Conservation (phyloP, 2,888 invertebrate species). For the Eustalomyia histrio region DNA sequence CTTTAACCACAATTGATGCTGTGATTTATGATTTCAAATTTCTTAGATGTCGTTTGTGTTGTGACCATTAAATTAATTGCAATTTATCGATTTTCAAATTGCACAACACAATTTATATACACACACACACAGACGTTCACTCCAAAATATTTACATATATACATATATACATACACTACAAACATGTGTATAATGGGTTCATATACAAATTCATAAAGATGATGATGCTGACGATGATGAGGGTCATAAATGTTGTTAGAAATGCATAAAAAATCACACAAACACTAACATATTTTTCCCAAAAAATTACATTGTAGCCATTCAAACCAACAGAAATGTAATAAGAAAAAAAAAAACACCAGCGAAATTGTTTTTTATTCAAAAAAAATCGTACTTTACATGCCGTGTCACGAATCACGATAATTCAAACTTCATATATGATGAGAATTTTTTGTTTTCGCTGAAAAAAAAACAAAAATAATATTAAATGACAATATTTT, state of each 20-base stretch:
- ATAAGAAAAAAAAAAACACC: neutral
- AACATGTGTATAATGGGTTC: neutral
- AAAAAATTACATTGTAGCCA: constrained; percentile 43
- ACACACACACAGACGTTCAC: constrained; percentile 28
- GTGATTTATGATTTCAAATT: constrained; percentile 64
- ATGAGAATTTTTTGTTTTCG: constrained; percentile 14
- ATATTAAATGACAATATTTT: constrained; percentile 48
- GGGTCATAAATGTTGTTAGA: constrained; percentile 64
- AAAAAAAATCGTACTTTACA: constrained; percentile 67
- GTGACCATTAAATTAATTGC: constrained; percentile 79
- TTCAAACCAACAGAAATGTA: constrained; percentile 26
- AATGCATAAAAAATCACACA: constrained; percentile 62
- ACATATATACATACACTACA: constrained; percentile 28
- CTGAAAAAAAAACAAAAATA: constrained; percentile 12
- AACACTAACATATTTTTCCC: constrained; percentile 16
- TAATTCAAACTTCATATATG: constrained; percentile 60
- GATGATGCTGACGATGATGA: constrained; percentile 62
- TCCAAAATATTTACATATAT: constrained; percentile 6
- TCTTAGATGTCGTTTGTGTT: constrained; percentile 67
- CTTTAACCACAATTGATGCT: constrained; percentile 63
- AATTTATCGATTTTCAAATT: constrained; percentile 79
- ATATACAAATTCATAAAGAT: constrained; percentile 56
- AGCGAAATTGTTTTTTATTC: constrained; percentile 19
- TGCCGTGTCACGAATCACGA: constrained; percentile 72
- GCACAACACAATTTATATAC: constrained; percentile 68